phyloP scores from a whole-genome alignment of 2,113 vertebrate genomes.

The Helogale parvula region DNA sequence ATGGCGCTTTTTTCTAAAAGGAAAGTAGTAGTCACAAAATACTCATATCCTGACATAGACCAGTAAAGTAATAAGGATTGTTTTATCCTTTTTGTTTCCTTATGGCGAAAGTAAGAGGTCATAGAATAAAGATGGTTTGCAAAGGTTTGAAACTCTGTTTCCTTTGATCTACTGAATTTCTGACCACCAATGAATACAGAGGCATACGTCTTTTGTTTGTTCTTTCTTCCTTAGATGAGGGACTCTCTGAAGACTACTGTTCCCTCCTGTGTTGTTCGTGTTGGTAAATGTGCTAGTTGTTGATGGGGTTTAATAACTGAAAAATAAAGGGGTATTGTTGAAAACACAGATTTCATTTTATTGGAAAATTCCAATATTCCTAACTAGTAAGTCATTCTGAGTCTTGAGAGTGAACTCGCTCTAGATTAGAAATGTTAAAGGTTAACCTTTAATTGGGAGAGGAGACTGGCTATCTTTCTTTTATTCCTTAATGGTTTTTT shows the following conservation, averaged over 20 bases:
- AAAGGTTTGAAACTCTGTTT: background rate
- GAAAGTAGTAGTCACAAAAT: background rate
- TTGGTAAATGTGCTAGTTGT: background rate
- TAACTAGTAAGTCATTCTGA: background rate
- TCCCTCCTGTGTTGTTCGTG: background rate
- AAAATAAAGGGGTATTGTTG: background rate
- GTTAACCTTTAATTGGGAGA: background rate
- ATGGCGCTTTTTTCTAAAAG: background rate
- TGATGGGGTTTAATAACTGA: conserved; percentile 31
- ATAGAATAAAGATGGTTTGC: background rate
- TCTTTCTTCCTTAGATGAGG: background rate
- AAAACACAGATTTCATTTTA: background rate
- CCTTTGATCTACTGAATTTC: background rate
- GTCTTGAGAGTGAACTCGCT: background rate
- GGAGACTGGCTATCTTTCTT: background rate
- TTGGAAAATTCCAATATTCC: conserved; percentile 35
- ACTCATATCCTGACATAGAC: background rate
- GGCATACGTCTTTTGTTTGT: background rate
- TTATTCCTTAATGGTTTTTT: conserved; percentile 42
- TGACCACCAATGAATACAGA: background rate
- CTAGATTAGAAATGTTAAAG: conserved; percentile 41
- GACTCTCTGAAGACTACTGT: background rate
- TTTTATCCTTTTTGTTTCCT: background rate
- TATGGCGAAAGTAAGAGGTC: background rate
- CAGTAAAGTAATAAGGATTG: background rate